A percentile compares a stretch with the other conserved stretches of the same genome.
These are phyloP conservation scores for Luidia sarsii DNA, from an alignment of 53 echinoderm and acorn worm genomes.

Conservation along the genomic window DNA sequence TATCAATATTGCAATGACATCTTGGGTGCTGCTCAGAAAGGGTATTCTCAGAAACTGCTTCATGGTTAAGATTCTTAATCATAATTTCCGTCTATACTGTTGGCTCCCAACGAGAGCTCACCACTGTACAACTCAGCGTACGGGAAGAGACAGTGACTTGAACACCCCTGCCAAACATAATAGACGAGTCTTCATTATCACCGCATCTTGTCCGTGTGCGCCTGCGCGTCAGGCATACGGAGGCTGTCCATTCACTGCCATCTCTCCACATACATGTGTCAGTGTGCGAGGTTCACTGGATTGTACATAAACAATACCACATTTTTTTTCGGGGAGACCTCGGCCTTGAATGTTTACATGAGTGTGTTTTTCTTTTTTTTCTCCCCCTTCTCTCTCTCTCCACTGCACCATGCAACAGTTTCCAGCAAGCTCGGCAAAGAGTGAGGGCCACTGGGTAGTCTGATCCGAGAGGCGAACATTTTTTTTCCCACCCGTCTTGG, in stretches of 20 bases:
- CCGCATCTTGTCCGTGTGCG: background rate
- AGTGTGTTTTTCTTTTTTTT: background rate
- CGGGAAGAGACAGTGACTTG: no score
- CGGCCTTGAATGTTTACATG: background rate
- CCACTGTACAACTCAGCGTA: no score
- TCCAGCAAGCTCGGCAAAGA: background rate
- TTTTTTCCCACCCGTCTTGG: background rate
- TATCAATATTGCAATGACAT: no score
- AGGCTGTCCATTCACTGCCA: background rate
- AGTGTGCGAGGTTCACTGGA: background rate
- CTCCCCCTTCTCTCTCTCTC: no score
- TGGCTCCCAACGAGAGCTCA: no score
- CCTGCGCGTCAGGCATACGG: background rate
- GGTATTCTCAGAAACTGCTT: no score
- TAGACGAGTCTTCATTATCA: conserved; percentile 29
- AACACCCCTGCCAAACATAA: conserved; percentile 23
- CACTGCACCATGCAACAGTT: conserved; percentile 30
- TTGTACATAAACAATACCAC: background rate
- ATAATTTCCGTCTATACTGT: no score
- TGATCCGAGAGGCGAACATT: background rate
- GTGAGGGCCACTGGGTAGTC: conserved; percentile 7
- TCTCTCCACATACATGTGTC: background rate
- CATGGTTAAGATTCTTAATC: no score
- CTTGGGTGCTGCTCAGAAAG: no score
- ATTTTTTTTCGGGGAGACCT: conserved; percentile 6